Percentiles rank a stretch among this genome's conserved stretches.
These are phyloP conservation scores for Cephus pulcher DNA, from an alignment of 2,888 invertebrate genomes.

Conservation along the genomic window DNA sequence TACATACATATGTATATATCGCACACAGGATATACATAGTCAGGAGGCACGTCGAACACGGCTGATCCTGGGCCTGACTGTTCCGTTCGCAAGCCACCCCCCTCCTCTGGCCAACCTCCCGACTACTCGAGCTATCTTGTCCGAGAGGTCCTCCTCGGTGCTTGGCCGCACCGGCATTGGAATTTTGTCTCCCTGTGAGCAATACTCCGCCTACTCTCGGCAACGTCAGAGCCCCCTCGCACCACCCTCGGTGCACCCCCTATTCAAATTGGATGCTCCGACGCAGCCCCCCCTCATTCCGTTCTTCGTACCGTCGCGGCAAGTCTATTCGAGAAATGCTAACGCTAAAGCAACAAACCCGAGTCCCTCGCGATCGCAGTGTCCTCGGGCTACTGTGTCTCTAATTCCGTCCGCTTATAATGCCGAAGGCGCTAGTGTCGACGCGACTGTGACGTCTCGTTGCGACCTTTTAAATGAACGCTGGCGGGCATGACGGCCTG, in stretches of 20 bases:
- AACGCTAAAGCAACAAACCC: background rate
- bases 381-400: background rate
- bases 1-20: background rate
- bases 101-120: slow-evolving; percentile 23
- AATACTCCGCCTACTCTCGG: background rate
- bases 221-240: background rate
- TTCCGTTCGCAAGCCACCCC: slow-evolving; percentile 17
- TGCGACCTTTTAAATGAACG: slow-evolving; percentile 33
- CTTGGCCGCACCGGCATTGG: slow-evolving; percentile 26
- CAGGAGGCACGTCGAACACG: background rate
- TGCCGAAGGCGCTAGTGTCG: background rate
- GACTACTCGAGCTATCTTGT: slow-evolving; percentile 37
- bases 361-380: background rate
- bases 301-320: background rate
- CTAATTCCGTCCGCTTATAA: background rate
- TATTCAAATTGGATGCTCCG: slow-evolving; percentile 48
- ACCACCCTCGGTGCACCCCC: slow-evolving; percentile 29
- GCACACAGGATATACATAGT: background rate
- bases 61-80: background rate
- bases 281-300: slow-evolving; percentile 28
- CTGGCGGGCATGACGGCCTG: slow-evolving; percentile 27
- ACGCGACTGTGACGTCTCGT: background rate
- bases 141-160: slow-evolving; percentile 28
- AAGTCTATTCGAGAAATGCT: slow-evolving; percentile 24
- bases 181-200: slow-evolving; percentile 32